These are phyloP conservation scores for Spodoptera picta DNA, from an alignment of 2,888 invertebrate species.

Conservation along the genomic window DNA sequence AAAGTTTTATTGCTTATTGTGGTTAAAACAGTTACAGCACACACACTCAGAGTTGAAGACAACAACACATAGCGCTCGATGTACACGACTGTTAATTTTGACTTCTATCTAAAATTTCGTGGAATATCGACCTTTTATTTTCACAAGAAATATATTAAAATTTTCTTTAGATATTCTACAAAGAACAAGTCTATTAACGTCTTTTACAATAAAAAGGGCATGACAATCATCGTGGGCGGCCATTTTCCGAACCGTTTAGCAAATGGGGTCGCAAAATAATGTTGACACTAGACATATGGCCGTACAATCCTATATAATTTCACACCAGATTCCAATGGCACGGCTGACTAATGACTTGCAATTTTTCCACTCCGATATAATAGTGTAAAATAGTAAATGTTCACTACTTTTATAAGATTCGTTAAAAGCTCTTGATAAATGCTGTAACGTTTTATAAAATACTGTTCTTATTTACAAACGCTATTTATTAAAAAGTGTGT, in stretches of 20 bases:
- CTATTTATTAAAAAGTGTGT: too few relatives aligned
- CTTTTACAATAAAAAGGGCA: constrained; percentile 27
- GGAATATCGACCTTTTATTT: too few relatives aligned
- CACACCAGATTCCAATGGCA: constrained; percentile 38
- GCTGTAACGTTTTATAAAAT: constrained; percentile 19
- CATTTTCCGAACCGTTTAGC: constrained; percentile 42
- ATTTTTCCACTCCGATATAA: constrained; percentile 45
- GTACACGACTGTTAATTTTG: too few relatives aligned
- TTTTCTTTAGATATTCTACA: constrained; percentile 1
- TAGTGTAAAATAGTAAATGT: constrained; percentile 21
- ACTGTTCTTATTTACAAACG: constrained; percentile 4
- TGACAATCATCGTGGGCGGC: constrained; percentile 32
- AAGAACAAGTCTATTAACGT: constrained; percentile 5
- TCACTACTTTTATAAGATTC: constrained; percentile 26
- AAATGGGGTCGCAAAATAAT: constrained; percentile 52
- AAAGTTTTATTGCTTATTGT: too few relatives aligned
- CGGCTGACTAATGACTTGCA: constrained; percentile 50
- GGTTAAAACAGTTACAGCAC: too few relatives aligned
- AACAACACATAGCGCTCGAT: too few relatives aligned
- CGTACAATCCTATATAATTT: constrained; percentile 54
- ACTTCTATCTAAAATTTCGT: too few relatives aligned
- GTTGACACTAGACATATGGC: constrained; percentile 50
- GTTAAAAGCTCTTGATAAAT: constrained; percentile 28
- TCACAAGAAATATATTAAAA: too few relatives aligned
- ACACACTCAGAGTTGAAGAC: too few relatives aligned